Percentiles rank a stretch among this genome's conserved stretches.
Conservation (phyloP, 2,113 vertebrate genomes). For the Ailuropoda melanoleuca region DNA sequence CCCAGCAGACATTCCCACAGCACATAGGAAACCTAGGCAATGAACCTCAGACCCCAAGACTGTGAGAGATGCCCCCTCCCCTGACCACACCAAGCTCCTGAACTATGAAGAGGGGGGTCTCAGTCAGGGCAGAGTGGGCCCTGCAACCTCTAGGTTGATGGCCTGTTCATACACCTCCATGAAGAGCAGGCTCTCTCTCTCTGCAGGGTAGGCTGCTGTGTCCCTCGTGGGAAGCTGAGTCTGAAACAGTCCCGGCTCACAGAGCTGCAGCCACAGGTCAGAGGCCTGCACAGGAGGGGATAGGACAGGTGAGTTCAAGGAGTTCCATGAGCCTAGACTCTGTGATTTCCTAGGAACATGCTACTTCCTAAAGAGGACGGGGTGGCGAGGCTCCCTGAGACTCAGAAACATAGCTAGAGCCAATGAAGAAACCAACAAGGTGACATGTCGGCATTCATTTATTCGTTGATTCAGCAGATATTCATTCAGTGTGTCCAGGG, state of each 20-base stretch:
- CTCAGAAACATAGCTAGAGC: background rate
- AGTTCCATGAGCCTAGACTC: background rate
- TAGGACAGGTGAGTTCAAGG: too few relatives aligned
- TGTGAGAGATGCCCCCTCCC: background rate
- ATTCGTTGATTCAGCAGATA: background rate
- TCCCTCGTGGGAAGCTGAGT: background rate
- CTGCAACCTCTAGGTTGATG: background rate
- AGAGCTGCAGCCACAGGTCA: background rate
- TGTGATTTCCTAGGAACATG: background rate
- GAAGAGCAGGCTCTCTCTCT: background rate
- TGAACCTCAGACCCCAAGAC: background rate
- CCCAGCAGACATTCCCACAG: background rate
- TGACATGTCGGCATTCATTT: background rate
- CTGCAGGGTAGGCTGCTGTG: background rate
- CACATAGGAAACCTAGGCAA: background rate
- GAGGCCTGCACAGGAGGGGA: background rate
- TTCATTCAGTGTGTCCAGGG: background rate
- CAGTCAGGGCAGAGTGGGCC: background rate
- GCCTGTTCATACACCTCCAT: background rate
- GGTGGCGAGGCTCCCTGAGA: background rate
- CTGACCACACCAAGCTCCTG: background rate
- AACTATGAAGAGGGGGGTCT: background rate
- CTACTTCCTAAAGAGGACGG: background rate
- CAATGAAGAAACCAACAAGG: background rate
- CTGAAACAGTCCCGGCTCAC: background rate